Evolutionary conservation across 2,888 invertebrate species (phyloP).

Genomic region (Philereme vetulata): DNA sequence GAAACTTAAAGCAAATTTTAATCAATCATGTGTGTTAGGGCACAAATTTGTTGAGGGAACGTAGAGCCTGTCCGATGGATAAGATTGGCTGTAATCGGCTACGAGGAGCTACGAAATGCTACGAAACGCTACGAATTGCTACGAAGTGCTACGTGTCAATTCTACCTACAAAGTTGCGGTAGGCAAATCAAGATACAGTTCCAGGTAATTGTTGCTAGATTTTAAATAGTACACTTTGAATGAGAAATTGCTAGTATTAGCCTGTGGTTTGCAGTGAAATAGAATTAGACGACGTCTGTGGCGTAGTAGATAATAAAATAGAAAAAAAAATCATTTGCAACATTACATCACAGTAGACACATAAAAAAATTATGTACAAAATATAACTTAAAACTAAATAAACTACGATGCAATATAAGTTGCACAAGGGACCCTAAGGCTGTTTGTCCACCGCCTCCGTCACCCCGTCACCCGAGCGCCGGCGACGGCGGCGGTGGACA

Average conservation of each 20-base stretch:
- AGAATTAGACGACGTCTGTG: neutral
- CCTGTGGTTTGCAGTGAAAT: neutral
- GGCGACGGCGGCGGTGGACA: no score
- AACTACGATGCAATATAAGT: no score
- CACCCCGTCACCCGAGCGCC: no score
- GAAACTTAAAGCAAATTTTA: no score
- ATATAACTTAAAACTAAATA: no score
- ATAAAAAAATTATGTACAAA: no score
- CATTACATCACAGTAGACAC: no score
- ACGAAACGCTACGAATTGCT: neutral
- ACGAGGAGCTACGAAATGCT: conserved; percentile 13
- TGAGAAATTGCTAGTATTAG: neutral
- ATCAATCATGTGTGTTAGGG: no score
- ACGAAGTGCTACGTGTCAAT: conserved; percentile 16
- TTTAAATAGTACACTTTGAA: conserved; percentile 10
- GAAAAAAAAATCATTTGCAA: no score
- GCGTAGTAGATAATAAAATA: neutral
- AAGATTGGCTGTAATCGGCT: conserved; percentile 18
- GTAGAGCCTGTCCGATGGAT: conserved; percentile 36
- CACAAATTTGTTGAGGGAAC: conserved; percentile 28
- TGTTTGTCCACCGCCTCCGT: no score
- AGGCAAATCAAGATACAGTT: conserved; percentile 1
- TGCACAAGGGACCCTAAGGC: no score
- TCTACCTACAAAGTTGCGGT: conserved; percentile 7
- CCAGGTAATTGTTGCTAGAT: neutral